Evolutionary conservation across 2,113 vertebrate genomes (phyloP).

Genomic region (Paramormyrops kingsleyae): DNA sequence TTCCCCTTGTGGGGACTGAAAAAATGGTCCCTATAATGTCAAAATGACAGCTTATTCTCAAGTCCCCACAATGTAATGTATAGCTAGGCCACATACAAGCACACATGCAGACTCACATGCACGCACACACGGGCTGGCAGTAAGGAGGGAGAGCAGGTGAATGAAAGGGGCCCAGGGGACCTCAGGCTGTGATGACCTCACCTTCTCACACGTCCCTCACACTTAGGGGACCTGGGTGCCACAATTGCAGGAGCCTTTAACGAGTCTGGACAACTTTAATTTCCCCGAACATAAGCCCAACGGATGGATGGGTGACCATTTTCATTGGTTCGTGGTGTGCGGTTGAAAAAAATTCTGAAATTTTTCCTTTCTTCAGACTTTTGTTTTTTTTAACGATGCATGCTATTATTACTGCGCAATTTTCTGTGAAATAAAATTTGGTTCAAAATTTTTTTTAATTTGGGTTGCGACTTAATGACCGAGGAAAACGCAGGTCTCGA

Average conservation of each 20-base stretch:
- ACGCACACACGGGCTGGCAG: neutral
- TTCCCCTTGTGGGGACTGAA: neutral
- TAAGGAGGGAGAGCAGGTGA: neutral
- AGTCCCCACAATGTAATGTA: neutral
- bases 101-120: neutral
- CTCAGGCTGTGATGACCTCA: neutral
- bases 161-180: too few relatives aligned
- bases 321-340: neutral
- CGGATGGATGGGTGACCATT: neutral
- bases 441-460: neutral
- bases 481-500: neutral
- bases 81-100: neutral
- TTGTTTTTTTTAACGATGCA: neutral
- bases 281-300: neutral
- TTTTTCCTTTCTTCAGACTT: neutral
- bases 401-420: neutral
- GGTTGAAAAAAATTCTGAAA: neutral
- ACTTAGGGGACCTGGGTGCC: neutral
- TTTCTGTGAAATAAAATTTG: neutral
- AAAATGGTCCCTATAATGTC: neutral
- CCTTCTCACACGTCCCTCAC: neutral
- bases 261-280: neutral
- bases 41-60: neutral
- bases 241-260: neutral
- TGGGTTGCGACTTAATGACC: neutral